Base-by-base conservation (phyloP, 2,113 vertebrate genomes). In the Monopterus albus region DNA sequence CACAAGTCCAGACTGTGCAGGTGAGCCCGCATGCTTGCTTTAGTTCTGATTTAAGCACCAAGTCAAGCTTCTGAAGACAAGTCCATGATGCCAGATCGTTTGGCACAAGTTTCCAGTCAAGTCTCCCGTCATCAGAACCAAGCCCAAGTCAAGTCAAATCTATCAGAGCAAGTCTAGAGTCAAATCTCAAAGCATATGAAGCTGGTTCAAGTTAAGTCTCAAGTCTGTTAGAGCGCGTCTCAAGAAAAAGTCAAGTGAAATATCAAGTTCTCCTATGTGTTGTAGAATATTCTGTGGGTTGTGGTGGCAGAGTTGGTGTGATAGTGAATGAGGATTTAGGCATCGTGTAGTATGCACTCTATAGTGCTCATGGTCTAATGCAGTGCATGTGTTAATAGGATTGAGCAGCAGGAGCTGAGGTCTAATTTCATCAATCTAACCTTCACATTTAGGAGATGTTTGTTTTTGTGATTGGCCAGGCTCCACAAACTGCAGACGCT, bases 1-100 rank as follows among this genome's bases (percentile, higher is more conserved):
- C 96, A 52, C 96, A 96, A 75, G 94, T 96, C 77, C 97, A 98
- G 81, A 94, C 95, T 71, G 95, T 95, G 58, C 97, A 99, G 94
- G 97, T 98, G 92, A 91, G 75, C 29, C 10, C 33, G 1, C 12
- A 29, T 3, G 3, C 14, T 7, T 18, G 3, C 55, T 42, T 52
- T 13, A 18, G 20, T 18, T n/a, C 7, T 53, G 0, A 0, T 53
- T 28, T 65, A 36, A 20, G 17, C 26, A 12, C 2, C 31, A 47
- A 3, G 12, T 28, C 21, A 18, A 39, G 51, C n/a, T n/a, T n/a
- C n/a, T n/a, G n/a, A n/a, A n/a, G n/a, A n/a, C n/a, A n/a, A n/a
- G n/a, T n/a, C n/a, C n/a, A n/a, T n/a, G n/a, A n/a, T n/a, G n/a
- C n/a, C n/a, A n/a, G n/a, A 31, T 31, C 29, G 8, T 31, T 31